phyloP scores from a whole-genome alignment of 2,113 vertebrate species.

The Plotosus lineatus region DNA sequence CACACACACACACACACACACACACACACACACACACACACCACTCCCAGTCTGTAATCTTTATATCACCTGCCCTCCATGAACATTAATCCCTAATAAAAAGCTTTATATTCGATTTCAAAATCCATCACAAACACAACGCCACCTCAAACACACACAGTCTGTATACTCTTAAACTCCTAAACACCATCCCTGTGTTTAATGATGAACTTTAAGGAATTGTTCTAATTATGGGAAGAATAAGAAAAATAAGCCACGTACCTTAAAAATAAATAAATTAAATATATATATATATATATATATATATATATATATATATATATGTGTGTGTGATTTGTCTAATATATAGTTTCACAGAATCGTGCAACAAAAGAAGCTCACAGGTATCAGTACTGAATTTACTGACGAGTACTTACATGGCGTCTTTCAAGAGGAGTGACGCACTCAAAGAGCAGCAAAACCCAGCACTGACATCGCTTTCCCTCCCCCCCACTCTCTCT shows the following conservation, averaged over 20 bases:
- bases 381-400: conserved; percentile 14
- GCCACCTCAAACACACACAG: neutral
- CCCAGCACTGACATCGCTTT: conserved; percentile 50
- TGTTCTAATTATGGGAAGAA: neutral
- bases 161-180: neutral
- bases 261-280: neutral
- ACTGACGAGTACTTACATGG: conserved; percentile 49
- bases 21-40: conserved; percentile 30
- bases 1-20: conserved; percentile 17
- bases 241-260: neutral
- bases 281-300: too few species aligned
- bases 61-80: neutral
- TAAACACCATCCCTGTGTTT: neutral
- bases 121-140: neutral
- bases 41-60: conserved; percentile 33
- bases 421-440: conserved; percentile 47
- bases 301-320: too few species aligned
- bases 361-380: too few species aligned
- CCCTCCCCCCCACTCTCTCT: conserved; percentile 48
- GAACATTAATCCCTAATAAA: conserved; percentile 15
- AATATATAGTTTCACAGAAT: too few species aligned
- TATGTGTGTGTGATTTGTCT: too few species aligned
- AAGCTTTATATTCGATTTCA: neutral
- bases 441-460: conserved; percentile 50
- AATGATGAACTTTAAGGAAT: neutral